Percentiles rank a stretch among this genome's conserved stretches.
Evolutionary conservation across 2,113 vertebrate species (phyloP).

Genomic region (Zeus faber): DNA sequence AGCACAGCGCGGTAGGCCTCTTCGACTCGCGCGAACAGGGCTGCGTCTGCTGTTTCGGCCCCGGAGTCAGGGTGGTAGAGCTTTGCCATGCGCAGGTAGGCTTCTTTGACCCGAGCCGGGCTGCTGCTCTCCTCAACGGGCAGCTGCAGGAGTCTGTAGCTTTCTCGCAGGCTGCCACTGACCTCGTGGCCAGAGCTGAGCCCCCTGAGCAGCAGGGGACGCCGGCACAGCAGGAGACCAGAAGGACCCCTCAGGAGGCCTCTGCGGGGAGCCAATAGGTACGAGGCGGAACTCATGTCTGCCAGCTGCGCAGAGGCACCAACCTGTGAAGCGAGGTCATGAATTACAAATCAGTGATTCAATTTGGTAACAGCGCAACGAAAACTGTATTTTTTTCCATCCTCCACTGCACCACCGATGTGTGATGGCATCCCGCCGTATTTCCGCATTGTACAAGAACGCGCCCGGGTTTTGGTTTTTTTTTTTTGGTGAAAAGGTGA

Average conservation of each 20-base stretch:
- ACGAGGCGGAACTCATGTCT: conserved; percentile 43
- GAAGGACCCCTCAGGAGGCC: conserved; percentile 4
- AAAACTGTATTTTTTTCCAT: too few species aligned
- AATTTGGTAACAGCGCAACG: too few species aligned
- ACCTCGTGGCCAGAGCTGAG: conserved; percentile 31
- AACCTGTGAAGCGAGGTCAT: too few species aligned
- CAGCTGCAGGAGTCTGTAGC: conserved; percentile 69
- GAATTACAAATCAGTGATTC: too few species aligned
- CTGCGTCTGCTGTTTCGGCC: conserved; percentile 71
- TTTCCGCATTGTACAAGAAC: too few species aligned
- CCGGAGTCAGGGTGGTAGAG: conserved; percentile 90
- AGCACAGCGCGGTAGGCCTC: conserved; percentile 85
- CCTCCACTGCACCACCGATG: too few species aligned
- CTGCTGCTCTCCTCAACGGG: conserved; percentile 46
- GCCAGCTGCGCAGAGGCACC: background rate
- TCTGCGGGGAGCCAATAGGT: conserved; percentile 17
- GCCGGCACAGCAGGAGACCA: conserved; percentile 15
- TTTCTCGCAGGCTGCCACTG: conserved; percentile 60
- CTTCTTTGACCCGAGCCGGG: conserved; percentile 78
- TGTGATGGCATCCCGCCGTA: too few species aligned
- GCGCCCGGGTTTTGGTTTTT: too few species aligned
- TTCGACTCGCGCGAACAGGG: conserved; percentile 81
- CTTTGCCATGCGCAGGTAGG: conserved; percentile 84
- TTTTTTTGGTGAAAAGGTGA: too few species aligned
- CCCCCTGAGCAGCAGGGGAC: conserved; percentile 13